These are phyloP conservation scores for Trilocha varians DNA, from an alignment of 2,888 invertebrate genomes.

Conservation along the genomic window DNA sequence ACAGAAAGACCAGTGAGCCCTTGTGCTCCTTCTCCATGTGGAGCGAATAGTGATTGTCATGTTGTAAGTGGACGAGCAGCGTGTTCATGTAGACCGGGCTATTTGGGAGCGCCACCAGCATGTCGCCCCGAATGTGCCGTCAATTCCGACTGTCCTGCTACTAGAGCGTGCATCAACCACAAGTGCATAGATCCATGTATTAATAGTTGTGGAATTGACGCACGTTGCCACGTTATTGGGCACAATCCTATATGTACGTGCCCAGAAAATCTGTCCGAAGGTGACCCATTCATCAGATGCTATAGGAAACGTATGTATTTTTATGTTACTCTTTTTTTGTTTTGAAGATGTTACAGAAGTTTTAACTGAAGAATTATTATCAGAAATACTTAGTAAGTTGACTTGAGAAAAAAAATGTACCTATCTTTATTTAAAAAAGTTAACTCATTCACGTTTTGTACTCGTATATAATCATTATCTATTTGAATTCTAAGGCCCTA, in stretches of 20 bases:
- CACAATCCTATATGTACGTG: slow-evolving; percentile 88
- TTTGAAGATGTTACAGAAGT: too few species aligned
- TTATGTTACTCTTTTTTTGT: too few species aligned
- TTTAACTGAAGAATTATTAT: too few species aligned
- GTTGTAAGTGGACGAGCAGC: slow-evolving; percentile 79
- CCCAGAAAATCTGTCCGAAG: slow-evolving; percentile 75
- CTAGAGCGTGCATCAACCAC: slow-evolving; percentile 81
- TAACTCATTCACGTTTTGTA: too few species aligned
- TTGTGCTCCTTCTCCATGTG: slow-evolving; percentile 85
- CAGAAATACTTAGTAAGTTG: too few species aligned
- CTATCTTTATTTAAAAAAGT: too few species aligned
- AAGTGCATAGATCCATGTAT: slow-evolving; percentile 85
- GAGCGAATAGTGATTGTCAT: slow-evolving; percentile 82
- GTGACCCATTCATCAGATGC: slow-evolving; percentile 86
- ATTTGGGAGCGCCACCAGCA: slow-evolving; percentile 80
- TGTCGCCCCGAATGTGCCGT: slow-evolving; percentile 85
- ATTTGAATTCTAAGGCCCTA: neutral
- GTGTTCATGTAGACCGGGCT: slow-evolving; percentile 81
- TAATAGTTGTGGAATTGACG: slow-evolving; percentile 84
- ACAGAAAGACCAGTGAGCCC: slow-evolving; percentile 62
- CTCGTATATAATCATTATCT: neutral
- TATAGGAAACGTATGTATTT: slow-evolving; percentile 51
- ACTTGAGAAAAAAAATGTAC: too few species aligned
- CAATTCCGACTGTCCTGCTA: slow-evolving; percentile 82
- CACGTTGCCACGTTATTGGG: slow-evolving; percentile 83